Evolutionary conservation across 2,888 invertebrate genomes (phyloP), one percentile per base, ranked within the genome.

Genomic region (Ptilodon capucinus): DNA sequence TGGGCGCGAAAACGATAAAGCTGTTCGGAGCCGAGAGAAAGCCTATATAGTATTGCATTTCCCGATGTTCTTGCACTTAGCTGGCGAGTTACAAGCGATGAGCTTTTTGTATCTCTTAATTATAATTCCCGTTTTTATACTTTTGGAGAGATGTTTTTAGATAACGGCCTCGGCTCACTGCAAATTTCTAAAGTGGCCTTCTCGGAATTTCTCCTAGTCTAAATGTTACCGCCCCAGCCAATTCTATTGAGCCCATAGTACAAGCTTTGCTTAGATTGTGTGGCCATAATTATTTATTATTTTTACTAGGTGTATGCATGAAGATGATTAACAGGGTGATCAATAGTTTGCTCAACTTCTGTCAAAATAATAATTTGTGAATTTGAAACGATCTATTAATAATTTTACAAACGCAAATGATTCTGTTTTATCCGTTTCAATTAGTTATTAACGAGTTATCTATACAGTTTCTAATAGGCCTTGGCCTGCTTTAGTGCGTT

Each of bases 31-130:
- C 71, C 62, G 62, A 73, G 86, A 84, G 89, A 89, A 88, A 89
- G 88, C 84, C 71, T 81, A 79, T 78, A 75, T 76, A 76, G 76
- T 73, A 79, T 76, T 78, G 79, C 77, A 73, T 85, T 87, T 84
- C 77, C 82, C 79, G 78, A 79, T 79, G 77, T 79, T 81, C 80
- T 81, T 79, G 74, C 76, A 65, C 68, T 68, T 60, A 54, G 47
- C 52, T 44, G 16, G 58, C 55, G 51, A 62, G 71, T 63, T 53
- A 47, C 64, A 72, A 78, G 71, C 57, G 48, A 69, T 45, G 48
- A 68, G 76, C 74, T 13, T 11, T 4, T n/a, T 28, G n/a, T 4
- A 28, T 28, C n/a, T n/a, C 5, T 0, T 11, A 11, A 28, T n/a
- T n/a, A n/a, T n/a, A n/a, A n/a, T n/a, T n/a, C n/a, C n/a, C n/a